phyloP scores from a whole-genome alignment of 2,113 vertebrate genomes.

The Myrmecophaga tridactyla region DNA sequence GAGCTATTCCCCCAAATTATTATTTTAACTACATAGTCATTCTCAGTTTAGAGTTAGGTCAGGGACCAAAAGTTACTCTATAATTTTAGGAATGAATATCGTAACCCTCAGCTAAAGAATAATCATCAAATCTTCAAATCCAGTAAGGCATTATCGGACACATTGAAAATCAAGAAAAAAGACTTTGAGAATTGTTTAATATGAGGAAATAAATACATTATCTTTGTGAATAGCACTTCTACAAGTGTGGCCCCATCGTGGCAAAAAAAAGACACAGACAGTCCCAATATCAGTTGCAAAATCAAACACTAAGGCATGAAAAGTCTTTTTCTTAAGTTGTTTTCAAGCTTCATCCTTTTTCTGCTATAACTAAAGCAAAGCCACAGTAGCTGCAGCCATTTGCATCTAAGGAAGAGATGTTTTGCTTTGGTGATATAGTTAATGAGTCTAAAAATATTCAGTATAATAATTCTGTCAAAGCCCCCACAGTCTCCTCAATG shows the following conservation, averaged over 20 bases:
- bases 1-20: conserved; percentile 76
- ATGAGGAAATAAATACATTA: conserved; percentile 69
- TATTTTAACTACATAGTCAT: conserved; percentile 80
- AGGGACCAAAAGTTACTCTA: conserved; percentile 76
- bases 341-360: conserved; percentile 87
- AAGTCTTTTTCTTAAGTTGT: conserved; percentile 84
- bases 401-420: conserved; percentile 91
- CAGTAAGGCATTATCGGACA: conserved; percentile 49
- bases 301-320: conserved; percentile 85
- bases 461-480: conserved; percentile 95
- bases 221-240: conserved; percentile 78
- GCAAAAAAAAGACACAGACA: conserved; percentile 74
- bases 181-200: conserved; percentile 66
- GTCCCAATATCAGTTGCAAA: conserved; percentile 80
- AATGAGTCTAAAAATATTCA: conserved; percentile 96
- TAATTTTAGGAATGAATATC: conserved; percentile 71
- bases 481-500: conserved; percentile 92
- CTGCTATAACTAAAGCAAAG: conserved; percentile 91
- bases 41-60: conserved; percentile 78
- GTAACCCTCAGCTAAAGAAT: conserved; percentile 48
- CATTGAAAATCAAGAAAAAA: conserved; percentile 65
- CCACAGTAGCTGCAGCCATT: conserved; percentile 89
- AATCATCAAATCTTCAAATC: conserved; percentile 60
- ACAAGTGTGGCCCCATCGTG: conserved; percentile 77
- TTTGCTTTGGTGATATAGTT: conserved; percentile 94